Conservation (phyloP, 2,797 vertebrate genomes). For the Rhinoraja longicauda region DNA sequence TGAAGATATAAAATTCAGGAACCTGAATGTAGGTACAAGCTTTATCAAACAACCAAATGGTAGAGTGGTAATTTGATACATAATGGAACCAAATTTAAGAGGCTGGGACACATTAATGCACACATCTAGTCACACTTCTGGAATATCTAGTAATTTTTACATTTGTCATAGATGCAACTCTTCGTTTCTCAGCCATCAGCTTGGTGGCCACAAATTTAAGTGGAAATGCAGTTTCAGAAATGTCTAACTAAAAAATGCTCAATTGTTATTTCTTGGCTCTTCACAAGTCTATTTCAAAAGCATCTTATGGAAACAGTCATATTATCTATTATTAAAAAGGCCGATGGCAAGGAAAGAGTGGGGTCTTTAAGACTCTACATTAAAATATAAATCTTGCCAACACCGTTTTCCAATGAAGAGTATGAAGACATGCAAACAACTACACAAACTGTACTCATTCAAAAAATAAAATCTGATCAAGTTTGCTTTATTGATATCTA, state of each 20-base stretch:
- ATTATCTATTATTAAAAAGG: not conserved
- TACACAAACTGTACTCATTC: not conserved
- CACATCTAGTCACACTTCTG: not conserved
- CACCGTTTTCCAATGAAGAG: not conserved
- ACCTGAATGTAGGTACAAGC: not conserved
- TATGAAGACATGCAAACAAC: not conserved
- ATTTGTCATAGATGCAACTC: not conserved
- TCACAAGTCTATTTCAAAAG: too few species aligned
- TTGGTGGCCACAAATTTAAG: not conserved
- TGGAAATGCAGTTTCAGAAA: too few species aligned
- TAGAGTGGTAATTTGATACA: not conserved
- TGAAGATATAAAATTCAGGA: not conserved
- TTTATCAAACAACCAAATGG: not conserved
- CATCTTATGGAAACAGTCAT: too few species aligned
- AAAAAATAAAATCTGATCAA: not conserved
- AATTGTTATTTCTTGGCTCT: not conserved
- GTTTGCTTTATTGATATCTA: too few species aligned
- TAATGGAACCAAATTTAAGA: not conserved
- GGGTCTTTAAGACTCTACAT: not conserved
- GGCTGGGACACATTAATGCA: not conserved
- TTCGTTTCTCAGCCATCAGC: not conserved
- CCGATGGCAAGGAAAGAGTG: not conserved
- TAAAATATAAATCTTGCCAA: not conserved
- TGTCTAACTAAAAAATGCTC: not conserved
- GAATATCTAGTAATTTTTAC: not conserved